Evolutionary conservation across 2,113 vertebrate genomes (phyloP), one percentile per base, ranked within the genome.

Genomic region (Amphiprion ocellaris): DNA sequence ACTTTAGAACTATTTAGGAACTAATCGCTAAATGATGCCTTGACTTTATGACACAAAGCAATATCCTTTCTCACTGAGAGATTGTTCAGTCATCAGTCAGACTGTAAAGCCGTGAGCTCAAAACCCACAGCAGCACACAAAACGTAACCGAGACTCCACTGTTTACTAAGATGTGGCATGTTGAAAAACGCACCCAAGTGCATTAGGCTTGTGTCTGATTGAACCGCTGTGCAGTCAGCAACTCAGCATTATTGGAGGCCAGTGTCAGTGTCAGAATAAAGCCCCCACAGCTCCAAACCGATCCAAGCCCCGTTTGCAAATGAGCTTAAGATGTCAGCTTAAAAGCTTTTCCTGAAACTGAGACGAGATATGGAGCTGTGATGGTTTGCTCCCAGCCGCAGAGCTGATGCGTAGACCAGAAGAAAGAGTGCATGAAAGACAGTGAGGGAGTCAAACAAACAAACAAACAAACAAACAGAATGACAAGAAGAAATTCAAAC

Each of bases 321-420:
- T 92, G 81, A 92, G 87, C 87, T 92, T 91, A 92, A 91, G 60
- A 92, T 91, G 88, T 92, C 91, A 92, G 89, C 88, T 92, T 93
- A 92, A 89, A 89, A 91, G 91, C 90, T 88, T 90, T 87, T 87
- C 60, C 75, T 92, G 89, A 91, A 92, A 92, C 71, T 64, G 84
- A 92, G 84, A 85, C 26, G 67, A 72, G 85, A 73, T 61, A 65
- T 71, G 10, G 37, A 66, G 80, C 79, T 71, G 63, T 54, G 88
- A 88, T 84, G 82, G 77, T 72, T 58, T 75, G 69, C 83, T 84
- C 78, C 19, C 61, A 79, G 77, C 73, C 63, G 64, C 74, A 80
- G 74, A 70, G 69, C 65, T 60, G 72, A 59, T 67, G 65, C 53
- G 55, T 17, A 58, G 74, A 74, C 64, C 41, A 54, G 26, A 70